A percentile compares a stretch with the other conserved stretches of the same genome.
Conservation (phyloP, 2,888 invertebrate species). For the Anthrax anthrax region DNA sequence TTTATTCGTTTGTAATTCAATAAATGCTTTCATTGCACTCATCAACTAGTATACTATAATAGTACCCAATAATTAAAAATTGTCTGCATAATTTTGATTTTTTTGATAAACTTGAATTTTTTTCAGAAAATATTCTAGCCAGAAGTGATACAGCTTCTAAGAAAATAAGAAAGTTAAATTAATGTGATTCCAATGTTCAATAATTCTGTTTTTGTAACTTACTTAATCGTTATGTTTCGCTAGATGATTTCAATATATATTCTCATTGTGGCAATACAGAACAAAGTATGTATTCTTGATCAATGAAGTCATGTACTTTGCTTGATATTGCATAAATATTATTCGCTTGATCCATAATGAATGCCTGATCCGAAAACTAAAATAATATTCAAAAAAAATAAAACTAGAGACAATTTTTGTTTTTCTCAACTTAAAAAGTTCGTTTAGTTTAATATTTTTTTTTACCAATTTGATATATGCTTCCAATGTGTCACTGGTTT, state of each 20-base stretch:
- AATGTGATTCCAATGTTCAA: too few species aligned
- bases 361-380: constrained; percentile 89
- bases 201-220: too few species aligned
- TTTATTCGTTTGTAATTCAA: constrained; percentile 87
- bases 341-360: constrained; percentile 85
- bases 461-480: constrained; percentile 83
- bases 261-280: constrained; percentile 89
- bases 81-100: constrained; percentile 85
- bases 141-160: constrained; percentile 70
- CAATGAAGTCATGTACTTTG: constrained; percentile 90
- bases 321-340: constrained; percentile 60
- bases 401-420: not conserved
- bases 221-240: constrained; percentile 72
- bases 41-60: too few species aligned
- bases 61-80: constrained; percentile 80
- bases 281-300: constrained; percentile 76
- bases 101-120: constrained; percentile 74
- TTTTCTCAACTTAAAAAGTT: too few species aligned
- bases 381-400: constrained; percentile 18
- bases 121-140: constrained; percentile 94
- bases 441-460: not conserved
- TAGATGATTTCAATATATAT: constrained; percentile 85
- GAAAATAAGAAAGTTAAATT: not conserved
- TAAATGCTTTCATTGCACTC: constrained; percentile 84
- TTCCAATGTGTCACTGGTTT: constrained; percentile 84